Base-by-base conservation (phyloP, 2,888 invertebrate genomes). In the Pseudeuparius sepicola region DNA sequence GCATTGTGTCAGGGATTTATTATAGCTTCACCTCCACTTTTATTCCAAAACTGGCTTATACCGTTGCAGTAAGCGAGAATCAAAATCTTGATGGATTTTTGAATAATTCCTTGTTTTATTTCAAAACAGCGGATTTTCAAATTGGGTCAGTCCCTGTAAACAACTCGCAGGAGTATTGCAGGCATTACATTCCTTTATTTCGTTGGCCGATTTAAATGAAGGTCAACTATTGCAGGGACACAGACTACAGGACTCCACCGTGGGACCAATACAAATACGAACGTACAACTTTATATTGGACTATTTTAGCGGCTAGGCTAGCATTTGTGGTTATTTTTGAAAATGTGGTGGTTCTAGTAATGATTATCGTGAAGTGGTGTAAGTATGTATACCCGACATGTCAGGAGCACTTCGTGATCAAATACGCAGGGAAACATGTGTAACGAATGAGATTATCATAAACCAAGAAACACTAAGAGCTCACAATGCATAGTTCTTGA, bases 321-420 rank as follows among this genome's bases (percentile, higher is more conserved):
- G 85, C 83, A 0, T 96, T 97, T 61, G 81, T 97, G 37, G 84
- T 94, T 2, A 73, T 92, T 2, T 96, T 94, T 66, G 90, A 93
- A 89, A 96, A 96, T 66, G 69, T 90, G 32, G 92, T 96, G 16
- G 85, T 90, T 11, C 61, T 92, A 30, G 78, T 90, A 34, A 92
- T 92, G 70, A 87, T 90, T 52, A 60, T 89, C 31, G 80, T 96
- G 11, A 78, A 83, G 34, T 94, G 92, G 88, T 73, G 88, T 44
- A n/a, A n/a, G n/a, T n/a, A n/a, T n/a, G n/a, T n/a, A 93, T 97
- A 50, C 94, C 96, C 13, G 92, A 96, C 64, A 80, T 93, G 66
- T 87, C 90, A 2, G 69, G 71, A 18, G 77, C 82, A 47, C 68
- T 97, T 34, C 75, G 82, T 39, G 86, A 92, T 59, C 75, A 83